Evolutionary conservation across 1,140 invertebrate genomes (phyloP), one percentile per base, ranked within the genome.

Genomic region (Archivesica marissinica): DNA sequence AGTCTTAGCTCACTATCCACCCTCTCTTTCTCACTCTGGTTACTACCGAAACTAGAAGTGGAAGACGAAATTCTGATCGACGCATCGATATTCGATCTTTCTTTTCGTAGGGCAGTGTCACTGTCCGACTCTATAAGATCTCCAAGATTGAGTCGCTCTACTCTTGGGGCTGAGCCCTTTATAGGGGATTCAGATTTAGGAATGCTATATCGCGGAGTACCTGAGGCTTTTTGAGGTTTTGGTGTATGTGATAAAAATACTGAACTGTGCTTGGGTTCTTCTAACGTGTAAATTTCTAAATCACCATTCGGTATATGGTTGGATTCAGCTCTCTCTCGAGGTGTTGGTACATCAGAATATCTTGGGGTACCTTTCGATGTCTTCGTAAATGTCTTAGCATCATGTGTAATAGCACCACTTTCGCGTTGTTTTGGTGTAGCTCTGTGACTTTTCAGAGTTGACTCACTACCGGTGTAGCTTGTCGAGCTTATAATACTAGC

Each of bases 1-100:
- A 92, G 84, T 30, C 90, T 52, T 15, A 92, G 83, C 20, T 92
- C 92, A 80, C 89, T 90, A 66, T 92, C 91, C 25, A 92, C 89
- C 38, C 85, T 89, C 28, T 84, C 80, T 25, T 66, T 59, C 15
- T 91, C 87, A 68, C 39, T 28, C 30, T 72, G 66, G 15, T 72
- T 44, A n/a, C 38, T 56, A 41, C 38, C 33, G 64, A 83, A 83
- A 75, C 80, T 83, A 23, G 80, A 83, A 17, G 44, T 83, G n/a
- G 80, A 83, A 0, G 80, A 83, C n/a, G 64, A 72, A 23, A 83
- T 39, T 41, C 80, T 30, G 28, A 83, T 83, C 11, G 35, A 74
- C 41, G 74, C 80, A 30, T 30, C 70, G 33, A 83, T 52, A 17
- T 74, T 72, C 17, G 70, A 75, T 64, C 61, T 83, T 28, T 83